These are phyloP conservation scores for Narcine bancroftii DNA, from an alignment of 2,113 vertebrate species.

Conservation along the genomic window DNA sequence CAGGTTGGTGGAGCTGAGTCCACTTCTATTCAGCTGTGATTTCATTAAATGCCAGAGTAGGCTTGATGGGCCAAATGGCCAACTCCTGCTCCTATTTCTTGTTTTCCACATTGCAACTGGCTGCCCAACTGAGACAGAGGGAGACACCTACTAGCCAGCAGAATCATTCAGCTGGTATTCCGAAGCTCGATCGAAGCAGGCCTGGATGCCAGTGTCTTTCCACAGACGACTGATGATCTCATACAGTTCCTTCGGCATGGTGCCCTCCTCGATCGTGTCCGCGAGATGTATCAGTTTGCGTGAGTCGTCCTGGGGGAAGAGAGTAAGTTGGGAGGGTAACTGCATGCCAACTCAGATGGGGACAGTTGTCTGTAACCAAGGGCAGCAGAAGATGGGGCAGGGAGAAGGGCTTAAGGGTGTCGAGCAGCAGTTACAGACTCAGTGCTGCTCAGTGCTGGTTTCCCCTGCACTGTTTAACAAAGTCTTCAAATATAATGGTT, in stretches of 20 bases:
- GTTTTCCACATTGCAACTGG: too few relatives aligned
- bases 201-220: slow-evolving; percentile 88
- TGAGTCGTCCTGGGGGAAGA: slow-evolving; percentile 70
- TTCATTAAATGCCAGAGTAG: too few relatives aligned
- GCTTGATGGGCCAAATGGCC: too few relatives aligned
- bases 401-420: neutral
- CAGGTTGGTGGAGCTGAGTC: too few relatives aligned
- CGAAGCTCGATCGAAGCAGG: slow-evolving; percentile 83
- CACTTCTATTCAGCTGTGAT: too few relatives aligned
- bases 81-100: too few relatives aligned
- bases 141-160: slow-evolving; percentile 76
- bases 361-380: neutral
- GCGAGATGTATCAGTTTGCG: slow-evolving; percentile 89
- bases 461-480: neutral
- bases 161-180: slow-evolving; percentile 98
- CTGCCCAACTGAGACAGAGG: neutral
- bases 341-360: neutral
- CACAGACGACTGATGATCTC: slow-evolving; percentile 88
- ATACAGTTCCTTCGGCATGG: slow-evolving; percentile 89
- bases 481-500: too few relatives aligned
- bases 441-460: neutral
- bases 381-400: neutral
- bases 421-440: neutral
- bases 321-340: neutral
- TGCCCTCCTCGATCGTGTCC: slow-evolving; percentile 89